Base-by-base conservation (phyloP, 2,888 invertebrate species). In the Agrilus mali region DNA sequence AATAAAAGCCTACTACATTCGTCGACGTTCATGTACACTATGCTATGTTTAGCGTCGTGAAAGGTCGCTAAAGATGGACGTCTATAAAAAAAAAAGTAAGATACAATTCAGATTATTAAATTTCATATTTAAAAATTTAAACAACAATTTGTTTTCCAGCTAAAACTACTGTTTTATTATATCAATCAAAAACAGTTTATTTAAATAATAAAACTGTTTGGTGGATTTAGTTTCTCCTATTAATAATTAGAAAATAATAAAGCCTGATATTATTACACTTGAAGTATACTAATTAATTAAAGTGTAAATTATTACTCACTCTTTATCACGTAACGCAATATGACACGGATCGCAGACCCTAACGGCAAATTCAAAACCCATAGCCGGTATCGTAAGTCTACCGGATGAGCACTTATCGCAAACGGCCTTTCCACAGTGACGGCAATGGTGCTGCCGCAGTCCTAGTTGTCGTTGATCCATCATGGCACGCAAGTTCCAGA, bases 401-500 rank as follows among this genome's bases (percentile, higher is more conserved):
- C 86, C 83, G 43, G 82, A 78, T 13, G 93, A 92, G 66, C 98
- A 99, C 53, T 79, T 75, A 60, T 88, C 92, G 69, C 98, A 98
- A 42, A 94, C 82, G 12, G 98, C 97, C 64, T 86, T 84, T 36
- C 98, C 98, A 69, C 97, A 98, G 67, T 86, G 80, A 42, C 90
- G 80, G 61, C 90, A 92, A 68, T 89, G 89, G 68, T 90, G 89
- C 63, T 90, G 89, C 42, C 95, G 81, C 17, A 90, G 75, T 48
- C 92, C 92, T 42, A 97, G 72, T 62, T 89, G 92, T 60, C 89
- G 84, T 68, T 89, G 89, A 67, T 96, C 93, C 87, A 97, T 93
- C 96, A 99, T 98, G 10, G 90, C 92, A 50, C 88, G 79, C 41
- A 98, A 77, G 68, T 99, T 99, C 98, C 98, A 98, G 69, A 97